Percentiles rank a stretch among this genome's conserved stretches.
These are phyloP conservation scores for Pharmacophagus antenor DNA, from an alignment of 2,888 invertebrate genomes.

Conservation along the genomic window DNA sequence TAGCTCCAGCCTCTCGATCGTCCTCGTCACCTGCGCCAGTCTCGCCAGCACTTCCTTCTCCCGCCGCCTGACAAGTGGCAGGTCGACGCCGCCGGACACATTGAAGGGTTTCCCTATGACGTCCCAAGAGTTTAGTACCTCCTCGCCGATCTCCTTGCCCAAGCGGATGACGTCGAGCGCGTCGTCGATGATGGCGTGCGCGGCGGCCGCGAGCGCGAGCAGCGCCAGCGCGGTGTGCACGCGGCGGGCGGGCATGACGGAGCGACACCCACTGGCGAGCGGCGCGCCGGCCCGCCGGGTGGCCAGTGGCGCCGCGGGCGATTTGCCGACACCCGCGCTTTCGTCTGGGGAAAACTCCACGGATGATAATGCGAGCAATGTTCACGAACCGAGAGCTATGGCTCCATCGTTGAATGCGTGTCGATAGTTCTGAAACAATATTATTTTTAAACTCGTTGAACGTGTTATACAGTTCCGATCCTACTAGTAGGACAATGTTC, in stretches of 20 bases:
- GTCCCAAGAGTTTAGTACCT: conserved; percentile 83
- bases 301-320: conserved; percentile 39
- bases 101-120: conserved; percentile 80
- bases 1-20: conserved; percentile 57
- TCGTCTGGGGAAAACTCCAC: background rate
- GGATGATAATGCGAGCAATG: background rate
- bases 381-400: background rate
- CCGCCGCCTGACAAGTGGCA: conserved; percentile 82
- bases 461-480: background rate
- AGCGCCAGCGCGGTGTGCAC: conserved; percentile 54
- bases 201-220: conserved; percentile 47
- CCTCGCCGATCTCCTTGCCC: conserved; percentile 81
- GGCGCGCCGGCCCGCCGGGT: conserved; percentile 52
- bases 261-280: conserved; percentile 59
- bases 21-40: conserved; percentile 52
- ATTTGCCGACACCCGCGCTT: conserved; percentile 6
- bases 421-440: no score
- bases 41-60: conserved; percentile 82
- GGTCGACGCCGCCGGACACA: conserved; percentile 74
- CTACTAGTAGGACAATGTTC: conserved; percentile 5
- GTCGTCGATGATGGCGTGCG: conserved; percentile 77
- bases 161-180: conserved; percentile 82
- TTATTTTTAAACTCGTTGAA: no score
- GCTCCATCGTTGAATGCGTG: background rate
- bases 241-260: conserved; percentile 62